Evolutionary conservation across 2,888 invertebrate genomes (phyloP).

Genomic region (Diarsia mendica): DNA sequence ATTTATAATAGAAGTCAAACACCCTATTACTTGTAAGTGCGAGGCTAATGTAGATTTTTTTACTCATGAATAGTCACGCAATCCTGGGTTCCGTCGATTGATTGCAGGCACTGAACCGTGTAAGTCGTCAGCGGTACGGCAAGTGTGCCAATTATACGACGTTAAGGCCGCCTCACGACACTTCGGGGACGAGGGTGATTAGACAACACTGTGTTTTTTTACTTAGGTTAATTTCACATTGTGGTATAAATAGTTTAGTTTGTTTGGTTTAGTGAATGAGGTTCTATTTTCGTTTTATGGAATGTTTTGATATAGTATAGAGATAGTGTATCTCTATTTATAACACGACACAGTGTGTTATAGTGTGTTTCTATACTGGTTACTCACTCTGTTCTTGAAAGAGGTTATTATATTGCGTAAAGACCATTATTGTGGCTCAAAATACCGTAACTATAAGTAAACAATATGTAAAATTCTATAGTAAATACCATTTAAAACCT

Average conservation of each 20-base stretch:
- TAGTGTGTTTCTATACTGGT: too few relatives aligned
- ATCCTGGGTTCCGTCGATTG: conserved; percentile 70
- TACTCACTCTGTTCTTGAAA: too few relatives aligned
- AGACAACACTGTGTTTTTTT: conserved; percentile 65
- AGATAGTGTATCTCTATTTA: too few relatives aligned
- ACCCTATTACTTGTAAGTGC: conserved; percentile 57
- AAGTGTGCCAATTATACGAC: conserved; percentile 78
- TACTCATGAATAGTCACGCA: conserved; percentile 65
- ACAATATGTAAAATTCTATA: not conserved
- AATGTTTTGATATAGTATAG: not conserved
- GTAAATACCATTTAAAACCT: not conserved
- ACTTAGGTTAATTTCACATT: conserved; percentile 30
- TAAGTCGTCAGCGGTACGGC: conserved; percentile 72
- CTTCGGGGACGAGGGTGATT: conserved; percentile 67
- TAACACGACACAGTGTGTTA: too few relatives aligned
- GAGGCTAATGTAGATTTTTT: conserved; percentile 62
- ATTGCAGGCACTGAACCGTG: conserved; percentile 68
- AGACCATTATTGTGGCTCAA: not conserved
- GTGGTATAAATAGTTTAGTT: conserved; percentile 6
- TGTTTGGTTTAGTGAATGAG: not conserved
- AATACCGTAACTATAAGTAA: not conserved
- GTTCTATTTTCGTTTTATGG: not conserved
- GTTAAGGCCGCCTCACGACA: conserved; percentile 68
- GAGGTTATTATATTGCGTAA: not conserved
- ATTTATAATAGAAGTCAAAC: conserved; percentile 41